Conservation (phyloP, 2,888 invertebrate species). For the Sthenelais limicola region DNA sequence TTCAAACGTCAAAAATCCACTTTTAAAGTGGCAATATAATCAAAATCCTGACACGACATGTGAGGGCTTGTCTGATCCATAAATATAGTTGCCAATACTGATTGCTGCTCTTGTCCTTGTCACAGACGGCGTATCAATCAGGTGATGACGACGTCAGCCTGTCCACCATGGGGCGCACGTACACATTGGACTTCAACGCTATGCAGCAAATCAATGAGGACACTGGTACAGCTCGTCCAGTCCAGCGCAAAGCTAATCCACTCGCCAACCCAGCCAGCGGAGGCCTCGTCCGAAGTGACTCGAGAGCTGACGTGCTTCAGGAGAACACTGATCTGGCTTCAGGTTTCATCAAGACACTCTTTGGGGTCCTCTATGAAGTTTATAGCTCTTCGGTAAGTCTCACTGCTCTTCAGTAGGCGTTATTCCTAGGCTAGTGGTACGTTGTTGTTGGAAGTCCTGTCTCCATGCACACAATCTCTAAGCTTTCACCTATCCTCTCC, state of each 20-base stretch:
- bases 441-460: too few species aligned
- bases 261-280: conserved; percentile 57
- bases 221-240: conserved; percentile 92
- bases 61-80: too few species aligned
- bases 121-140: conserved; percentile 86
- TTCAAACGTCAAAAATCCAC: too few species aligned
- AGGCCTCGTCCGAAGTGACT: conserved; percentile 74
- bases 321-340: conserved; percentile 82
- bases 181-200: conserved; percentile 95
- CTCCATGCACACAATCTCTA: too few species aligned
- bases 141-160: conserved; percentile 97
- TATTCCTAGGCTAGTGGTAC: too few species aligned
- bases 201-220: conserved; percentile 99
- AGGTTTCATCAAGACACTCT: conserved; percentile 82
- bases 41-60: too few species aligned
- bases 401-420: too few species aligned
- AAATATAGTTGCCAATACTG: too few species aligned
- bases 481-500: too few species aligned
- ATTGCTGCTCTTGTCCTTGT: too few species aligned
- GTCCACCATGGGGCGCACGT: conserved; percentile 91
- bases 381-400: conserved; percentile 89
- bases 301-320: conserved; percentile 80
- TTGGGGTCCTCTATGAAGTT: conserved; percentile 96
- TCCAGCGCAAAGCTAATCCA: conserved; percentile 77
- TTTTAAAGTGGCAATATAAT: too few species aligned